Conservation (phyloP, 2,797 vertebrate species). For the Apogon talboti region DNA sequence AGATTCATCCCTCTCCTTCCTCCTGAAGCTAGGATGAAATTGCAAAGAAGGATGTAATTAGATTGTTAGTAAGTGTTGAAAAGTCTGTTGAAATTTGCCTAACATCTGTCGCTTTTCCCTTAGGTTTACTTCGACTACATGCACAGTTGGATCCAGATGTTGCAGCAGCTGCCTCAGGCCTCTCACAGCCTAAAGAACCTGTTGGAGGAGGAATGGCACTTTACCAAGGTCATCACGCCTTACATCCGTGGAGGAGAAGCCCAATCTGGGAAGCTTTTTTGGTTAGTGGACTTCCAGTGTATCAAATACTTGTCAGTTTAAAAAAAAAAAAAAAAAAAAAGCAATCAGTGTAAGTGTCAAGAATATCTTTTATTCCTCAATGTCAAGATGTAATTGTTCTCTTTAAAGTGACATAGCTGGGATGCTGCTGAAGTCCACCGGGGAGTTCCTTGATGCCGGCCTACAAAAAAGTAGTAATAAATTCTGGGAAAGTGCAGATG, state of each 20-base stretch:
- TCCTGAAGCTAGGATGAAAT: not conserved
- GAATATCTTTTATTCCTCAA: not conserved
- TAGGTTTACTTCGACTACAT: conserved; percentile 99
- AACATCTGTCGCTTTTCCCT: too few species aligned
- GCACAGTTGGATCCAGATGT: conserved; percentile 99
- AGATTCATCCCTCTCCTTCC: conserved; percentile 32
- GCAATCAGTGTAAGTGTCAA: not conserved
- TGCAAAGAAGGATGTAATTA: not conserved
- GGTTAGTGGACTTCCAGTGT: conserved; percentile 77
- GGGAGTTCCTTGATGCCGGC: conserved; percentile 93
- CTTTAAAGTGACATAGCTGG: conserved; percentile 93
- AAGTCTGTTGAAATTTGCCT: too few species aligned
- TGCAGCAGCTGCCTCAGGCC: conserved; percentile 98
- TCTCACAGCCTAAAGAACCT: conserved; percentile 99
- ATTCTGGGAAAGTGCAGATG: conserved; percentile 93
- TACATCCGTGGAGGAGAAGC: conserved; percentile 98
- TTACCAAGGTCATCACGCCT: conserved; percentile 98
- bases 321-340: too few species aligned
- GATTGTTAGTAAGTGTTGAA: too few species aligned
- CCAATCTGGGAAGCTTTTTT: conserved; percentile 97
- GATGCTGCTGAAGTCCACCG: conserved; percentile 97
- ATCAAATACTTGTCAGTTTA: not conserved
- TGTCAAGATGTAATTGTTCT: not conserved
- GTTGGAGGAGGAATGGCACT: conserved; percentile 98
- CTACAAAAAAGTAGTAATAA: conserved; percentile 93